These are phyloP conservation scores for Therioaphis trifolii DNA, from an alignment of 2,888 invertebrate species.

Conservation along the genomic window DNA sequence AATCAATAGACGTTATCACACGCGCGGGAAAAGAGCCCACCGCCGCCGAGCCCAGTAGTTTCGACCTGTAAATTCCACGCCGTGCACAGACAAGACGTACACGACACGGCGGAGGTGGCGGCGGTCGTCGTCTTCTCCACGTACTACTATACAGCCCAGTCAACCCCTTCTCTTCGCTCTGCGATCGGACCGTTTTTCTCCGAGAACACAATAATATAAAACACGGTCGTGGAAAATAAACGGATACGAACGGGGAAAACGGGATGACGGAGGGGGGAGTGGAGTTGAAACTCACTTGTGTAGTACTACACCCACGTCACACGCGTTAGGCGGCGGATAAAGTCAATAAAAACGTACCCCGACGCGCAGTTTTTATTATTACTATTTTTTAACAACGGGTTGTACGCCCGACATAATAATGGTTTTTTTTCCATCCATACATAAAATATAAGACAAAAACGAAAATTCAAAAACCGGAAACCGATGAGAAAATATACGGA, in stretches of 20 bases:
- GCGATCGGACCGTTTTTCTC: neutral
- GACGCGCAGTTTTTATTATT: constrained; percentile 6
- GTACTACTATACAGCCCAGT: neutral
- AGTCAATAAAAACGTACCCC: constrained; percentile 9
- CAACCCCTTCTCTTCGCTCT: neutral
- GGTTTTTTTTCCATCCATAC: neutral
- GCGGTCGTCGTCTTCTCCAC: neutral
- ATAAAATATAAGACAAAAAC: constrained; percentile 24
- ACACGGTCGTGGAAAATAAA: neutral
- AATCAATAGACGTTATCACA: constrained; percentile 61
- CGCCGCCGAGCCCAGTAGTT: neutral
- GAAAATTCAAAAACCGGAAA: constrained; percentile 41
- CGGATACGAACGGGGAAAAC: too few species aligned
- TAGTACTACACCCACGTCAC: neutral
- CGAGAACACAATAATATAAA: neutral
- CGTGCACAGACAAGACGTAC: constrained; percentile 12
- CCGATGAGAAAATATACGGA: constrained; percentile 4
- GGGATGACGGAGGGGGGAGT: too few species aligned
- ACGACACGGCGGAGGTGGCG: neutral
- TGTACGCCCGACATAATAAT: neutral
- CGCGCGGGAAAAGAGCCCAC: neutral
- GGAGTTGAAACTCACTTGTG: neutral
- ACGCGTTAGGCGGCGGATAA: neutral
- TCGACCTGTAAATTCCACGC: constrained; percentile 56
- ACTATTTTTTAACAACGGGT: constrained; percentile 12